Base-by-base conservation (phyloP, 2,888 invertebrate species). In the Macaria liturata region DNA sequence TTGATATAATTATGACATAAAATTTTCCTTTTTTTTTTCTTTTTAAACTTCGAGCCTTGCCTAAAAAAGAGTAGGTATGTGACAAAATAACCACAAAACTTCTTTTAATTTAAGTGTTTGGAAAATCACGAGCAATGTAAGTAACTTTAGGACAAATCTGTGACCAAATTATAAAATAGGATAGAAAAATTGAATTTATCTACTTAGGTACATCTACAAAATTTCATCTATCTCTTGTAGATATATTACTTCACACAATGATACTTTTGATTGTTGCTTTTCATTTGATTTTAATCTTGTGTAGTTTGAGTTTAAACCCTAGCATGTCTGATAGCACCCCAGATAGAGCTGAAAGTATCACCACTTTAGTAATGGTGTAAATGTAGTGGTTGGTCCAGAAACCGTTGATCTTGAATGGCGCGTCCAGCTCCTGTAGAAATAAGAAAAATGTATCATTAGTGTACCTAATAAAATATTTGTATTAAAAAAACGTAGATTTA, bases 371-470 rank as follows among this genome's bases (percentile, higher is more conserved):
- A 62, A 98, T 96, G 61, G 98, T 99, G 88, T 98, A 98, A 55
- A 99, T 92, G 83, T 98, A 97, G 51, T 98, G 98, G 91, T 99
- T 99, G 59, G 98, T 97, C 66, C 98, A 98, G 70, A 99, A 93
- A 46, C 98, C 98, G 7, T 98, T 98, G 83, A 99, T 98, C 92
- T 98, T 98, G 92, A 98, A 99, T 0, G 99, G 98, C 74, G 97
- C 96, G 83, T 99, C 99, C 78, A 99, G 89, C 90, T 99, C 98
- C 97, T 97, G 90, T 20, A 20, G 6, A 8, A 6, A 9, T 6
- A 4, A 32, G 20, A 3, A 32, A n/a, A 1, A 4, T 9, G 1
- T 20, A 7, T 39, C 3, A 32, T 20, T 6, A 37, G 0, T 37
- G 5, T 1, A 6, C 34, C 34, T 4, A 7, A 37, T 6, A 37